Evolutionary conservation across 2,888 invertebrate genomes (phyloP), one percentile per base, ranked within the genome.

Genomic region (Proisotoma minuta): DNA sequence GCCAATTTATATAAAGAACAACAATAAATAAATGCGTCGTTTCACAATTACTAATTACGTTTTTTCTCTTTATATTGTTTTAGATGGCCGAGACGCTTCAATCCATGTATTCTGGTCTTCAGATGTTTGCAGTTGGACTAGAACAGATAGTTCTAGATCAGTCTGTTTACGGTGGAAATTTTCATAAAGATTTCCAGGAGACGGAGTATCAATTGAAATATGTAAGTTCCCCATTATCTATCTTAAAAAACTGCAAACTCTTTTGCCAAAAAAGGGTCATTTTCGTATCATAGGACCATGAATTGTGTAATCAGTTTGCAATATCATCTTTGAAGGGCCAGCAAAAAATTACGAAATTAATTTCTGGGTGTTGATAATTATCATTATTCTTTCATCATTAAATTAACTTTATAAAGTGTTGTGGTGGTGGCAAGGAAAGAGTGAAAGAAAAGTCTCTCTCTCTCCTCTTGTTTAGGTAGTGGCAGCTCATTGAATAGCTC

Each of bases 101-200:
- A 57, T 79, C 82, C 60, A 81, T 85, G 75, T 87, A 85, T 78
- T 82, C 84, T 74, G 83, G 83, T 69, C 79, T 89, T 76, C 88
- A 89, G 78, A 84, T 82, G 79, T 81, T 85, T 65, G 87, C 87
- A 1, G 87, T 87, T 4, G 86, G 85, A 27, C 76, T 88, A 62
- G 84, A 88, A 74, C 84, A 85, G 74, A 82, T 87, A 53, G 80
- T 82, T 39, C 78, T 80, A 77, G 85, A 86, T 71, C 82, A 83
- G 68, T 80, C 83, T 23, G 81, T 83, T 50, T 77, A 80, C 70
- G 75, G 76, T 34, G 77, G 78, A 8, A 73, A 75, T 23, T 82
- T 82, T 75, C 74, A 77, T 65, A 76, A 78, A 15, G 79, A 84
- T 64, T 85, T 88, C 76, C 79, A 78, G 53, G 78, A 81, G 48